A percentile compares a stretch with the other conserved stretches of the same genome.
These are phyloP conservation scores for Phrynocephalus guinanensis DNA, from an alignment of 2,797 vertebrate species.

Conservation along the genomic window DNA sequence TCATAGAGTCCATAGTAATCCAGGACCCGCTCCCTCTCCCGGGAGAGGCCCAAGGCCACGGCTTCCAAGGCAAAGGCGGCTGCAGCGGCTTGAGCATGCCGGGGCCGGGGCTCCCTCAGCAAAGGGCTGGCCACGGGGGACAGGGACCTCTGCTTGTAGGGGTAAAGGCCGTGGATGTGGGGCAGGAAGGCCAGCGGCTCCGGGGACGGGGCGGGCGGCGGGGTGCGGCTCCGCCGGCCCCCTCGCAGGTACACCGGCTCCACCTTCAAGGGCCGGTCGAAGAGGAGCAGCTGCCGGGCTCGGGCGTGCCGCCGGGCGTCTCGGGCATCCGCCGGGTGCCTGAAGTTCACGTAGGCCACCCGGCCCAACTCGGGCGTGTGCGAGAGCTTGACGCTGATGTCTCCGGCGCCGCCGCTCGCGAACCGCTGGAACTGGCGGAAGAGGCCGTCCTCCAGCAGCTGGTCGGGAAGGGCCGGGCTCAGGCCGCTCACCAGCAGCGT, in stretches of 20 bases:
- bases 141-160: slow-evolving; percentile 89
- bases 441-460: slow-evolving; percentile 93
- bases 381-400: slow-evolving; percentile 94
- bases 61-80: slow-evolving; percentile 85
- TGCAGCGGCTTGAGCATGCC: slow-evolving; percentile 85
- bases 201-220: slow-evolving; percentile 87
- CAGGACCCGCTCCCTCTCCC: slow-evolving; percentile 89
- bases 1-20: slow-evolving; percentile 94
- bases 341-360: slow-evolving; percentile 95
- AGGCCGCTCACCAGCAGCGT: slow-evolving; percentile 95
- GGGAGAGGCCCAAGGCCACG: slow-evolving; percentile 81
- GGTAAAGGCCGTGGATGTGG: slow-evolving; percentile 86
- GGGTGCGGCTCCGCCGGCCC: slow-evolving; percentile 89
- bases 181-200: slow-evolving; percentile 81
- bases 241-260: slow-evolving; percentile 94
- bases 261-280: slow-evolving; percentile 91
- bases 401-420: slow-evolving; percentile 79
- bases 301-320: slow-evolving; percentile 92
- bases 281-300: slow-evolving; percentile 89
- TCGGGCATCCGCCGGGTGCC: slow-evolving; percentile 92
- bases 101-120: slow-evolving; percentile 84
- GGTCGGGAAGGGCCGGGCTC: slow-evolving; percentile 91
- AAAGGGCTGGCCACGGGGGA: slow-evolving; percentile 87
- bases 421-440: slow-evolving; percentile 98
- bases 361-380: slow-evolving; percentile 95